Evolutionary conservation across 2,113 vertebrate genomes (phyloP).

Genomic region (Myodes glareolus): DNA sequence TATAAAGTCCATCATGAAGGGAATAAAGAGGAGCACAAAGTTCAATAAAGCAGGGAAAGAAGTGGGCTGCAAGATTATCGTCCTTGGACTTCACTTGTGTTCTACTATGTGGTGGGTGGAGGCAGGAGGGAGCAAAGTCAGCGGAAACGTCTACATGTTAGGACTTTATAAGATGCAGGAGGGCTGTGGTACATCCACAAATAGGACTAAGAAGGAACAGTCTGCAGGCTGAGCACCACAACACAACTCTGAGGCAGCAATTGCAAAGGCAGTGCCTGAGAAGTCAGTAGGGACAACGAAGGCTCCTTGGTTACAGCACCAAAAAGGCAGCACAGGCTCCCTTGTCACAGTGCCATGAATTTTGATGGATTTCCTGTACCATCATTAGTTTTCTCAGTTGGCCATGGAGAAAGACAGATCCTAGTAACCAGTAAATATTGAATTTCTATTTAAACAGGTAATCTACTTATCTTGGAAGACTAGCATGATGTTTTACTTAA

Average conservation of each 20-base stretch:
- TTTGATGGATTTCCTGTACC: background rate
- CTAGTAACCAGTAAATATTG: background rate
- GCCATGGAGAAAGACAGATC: background rate
- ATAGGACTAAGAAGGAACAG: background rate
- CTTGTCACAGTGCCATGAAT: rapidly evolving
- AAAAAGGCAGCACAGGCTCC: background rate
- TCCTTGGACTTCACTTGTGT: background rate
- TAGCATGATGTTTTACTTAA: background rate
- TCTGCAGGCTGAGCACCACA: background rate
- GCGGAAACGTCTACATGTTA: background rate
- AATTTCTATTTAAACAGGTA: background rate
- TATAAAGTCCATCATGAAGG: background rate
- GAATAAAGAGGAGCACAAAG: background rate
- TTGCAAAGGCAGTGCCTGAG: background rate
- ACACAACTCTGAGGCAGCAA: background rate
- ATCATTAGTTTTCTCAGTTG: background rate
- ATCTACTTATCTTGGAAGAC: background rate
- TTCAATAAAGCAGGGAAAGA: background rate
- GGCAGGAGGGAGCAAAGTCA: background rate
- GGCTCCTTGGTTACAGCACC: background rate
- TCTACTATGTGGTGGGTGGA: background rate
- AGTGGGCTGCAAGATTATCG: background rate
- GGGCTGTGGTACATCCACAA: background rate
- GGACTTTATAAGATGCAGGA: background rate
- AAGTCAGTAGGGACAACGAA: background rate